Evolutionary conservation across 2,797 vertebrate species (phyloP).

Genomic region (Monodelphis domestica): DNA sequence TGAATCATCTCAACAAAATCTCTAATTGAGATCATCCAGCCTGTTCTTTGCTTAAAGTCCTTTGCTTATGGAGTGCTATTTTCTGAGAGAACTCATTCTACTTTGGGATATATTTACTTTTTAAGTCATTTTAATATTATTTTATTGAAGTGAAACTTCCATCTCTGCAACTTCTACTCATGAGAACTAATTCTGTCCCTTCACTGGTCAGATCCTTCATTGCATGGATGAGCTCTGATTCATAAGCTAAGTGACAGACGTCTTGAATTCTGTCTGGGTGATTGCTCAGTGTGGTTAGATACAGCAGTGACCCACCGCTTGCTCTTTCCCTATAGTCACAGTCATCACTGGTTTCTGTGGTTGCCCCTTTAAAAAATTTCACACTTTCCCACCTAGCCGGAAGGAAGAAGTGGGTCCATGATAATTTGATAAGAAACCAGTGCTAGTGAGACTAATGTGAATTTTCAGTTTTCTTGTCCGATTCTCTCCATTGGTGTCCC

Average conservation of each 20-base stretch:
- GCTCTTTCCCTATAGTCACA: neutral
- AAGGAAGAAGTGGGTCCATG: neutral
- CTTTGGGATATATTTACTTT: neutral
- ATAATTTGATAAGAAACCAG: neutral
- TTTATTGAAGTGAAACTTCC: neutral
- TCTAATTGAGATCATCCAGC: neutral
- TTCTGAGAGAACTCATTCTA: neutral
- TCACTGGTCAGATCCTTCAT: neutral
- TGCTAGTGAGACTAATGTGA: neutral
- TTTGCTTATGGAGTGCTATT: neutral
- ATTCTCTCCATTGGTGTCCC: neutral
- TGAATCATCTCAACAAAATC: neutral
- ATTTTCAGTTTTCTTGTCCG: neutral
- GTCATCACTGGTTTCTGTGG: neutral
- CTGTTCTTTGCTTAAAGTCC: neutral
- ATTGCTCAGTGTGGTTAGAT: neutral
- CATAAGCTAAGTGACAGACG: neutral
- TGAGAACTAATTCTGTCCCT: neutral
- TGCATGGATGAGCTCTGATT: neutral
- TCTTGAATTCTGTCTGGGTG: neutral
- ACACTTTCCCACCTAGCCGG: neutral
- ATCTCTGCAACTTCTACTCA: neutral
- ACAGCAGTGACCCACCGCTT: neutral
- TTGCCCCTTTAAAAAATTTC: neutral
- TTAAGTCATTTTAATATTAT: neutral